phyloP scores from a whole-genome alignment of 2,797 vertebrate species.

The Hyperoplus immaculatus region DNA sequence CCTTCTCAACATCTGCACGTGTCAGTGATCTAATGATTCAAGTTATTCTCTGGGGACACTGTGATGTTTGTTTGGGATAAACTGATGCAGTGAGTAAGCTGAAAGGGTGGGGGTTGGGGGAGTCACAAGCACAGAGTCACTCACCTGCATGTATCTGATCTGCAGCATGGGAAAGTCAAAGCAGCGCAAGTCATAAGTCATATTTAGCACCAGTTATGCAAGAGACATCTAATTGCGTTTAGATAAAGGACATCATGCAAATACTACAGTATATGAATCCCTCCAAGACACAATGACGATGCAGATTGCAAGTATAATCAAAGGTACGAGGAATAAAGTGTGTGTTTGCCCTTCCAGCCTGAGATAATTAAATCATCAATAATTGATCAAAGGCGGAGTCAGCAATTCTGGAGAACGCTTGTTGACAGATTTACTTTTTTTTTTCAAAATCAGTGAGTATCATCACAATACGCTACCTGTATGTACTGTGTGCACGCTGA shows the following conservation, averaged over 20 bases:
- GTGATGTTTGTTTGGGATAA: slow-evolving; percentile 51
- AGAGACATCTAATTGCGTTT: slow-evolving; percentile 19
- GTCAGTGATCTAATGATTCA: slow-evolving; percentile 49
- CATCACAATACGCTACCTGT: too few species aligned
- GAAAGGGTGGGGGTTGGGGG: slow-evolving; percentile 51
- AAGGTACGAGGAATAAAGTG: neutral
- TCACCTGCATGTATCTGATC: slow-evolving; percentile 99
- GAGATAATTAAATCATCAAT: neutral
- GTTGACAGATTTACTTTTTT: too few species aligned
- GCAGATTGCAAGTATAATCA: slow-evolving; percentile 4
- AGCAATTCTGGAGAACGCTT: too few species aligned
- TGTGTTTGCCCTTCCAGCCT: slow-evolving; percentile 2
- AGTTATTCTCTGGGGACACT: slow-evolving; percentile 46
- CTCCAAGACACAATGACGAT: slow-evolving; percentile 2
- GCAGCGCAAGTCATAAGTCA: slow-evolving; percentile 68
- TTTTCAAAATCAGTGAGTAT: too few species aligned
- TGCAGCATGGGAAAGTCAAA: slow-evolving; percentile 91
- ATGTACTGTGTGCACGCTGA: too few species aligned
- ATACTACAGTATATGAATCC: neutral
- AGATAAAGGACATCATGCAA: slow-evolving; percentile 30
- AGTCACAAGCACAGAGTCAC: slow-evolving; percentile 73
- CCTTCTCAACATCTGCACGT: neutral
- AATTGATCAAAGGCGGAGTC: too few species aligned
- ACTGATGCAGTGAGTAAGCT: slow-evolving; percentile 46
- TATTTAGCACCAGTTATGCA: slow-evolving; percentile 44